These are phyloP conservation scores for Amphipyra berbera DNA, from an alignment of 2,888 invertebrate genomes.

Conservation along the genomic window DNA sequence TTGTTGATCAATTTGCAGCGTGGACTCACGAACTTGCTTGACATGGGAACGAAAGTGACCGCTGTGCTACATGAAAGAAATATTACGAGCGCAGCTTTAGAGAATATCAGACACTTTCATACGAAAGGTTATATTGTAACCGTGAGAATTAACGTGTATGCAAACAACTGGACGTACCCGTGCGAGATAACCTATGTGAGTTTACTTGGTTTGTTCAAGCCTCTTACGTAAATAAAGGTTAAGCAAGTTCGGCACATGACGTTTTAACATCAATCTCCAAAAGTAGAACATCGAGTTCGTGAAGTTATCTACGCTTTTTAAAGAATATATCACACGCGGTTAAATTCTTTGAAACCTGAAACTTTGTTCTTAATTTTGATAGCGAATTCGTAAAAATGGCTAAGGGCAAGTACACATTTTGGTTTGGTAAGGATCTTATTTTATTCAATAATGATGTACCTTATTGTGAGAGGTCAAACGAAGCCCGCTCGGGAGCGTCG, in stretches of 20 bases:
- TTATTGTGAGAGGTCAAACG: not conserved
- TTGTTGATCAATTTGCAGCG: slow-evolving; percentile 68
- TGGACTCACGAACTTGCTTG: slow-evolving; percentile 63
- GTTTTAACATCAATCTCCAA: slow-evolving; percentile 20
- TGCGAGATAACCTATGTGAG: slow-evolving; percentile 63
- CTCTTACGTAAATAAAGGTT: slow-evolving; percentile 83
- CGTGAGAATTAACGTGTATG: slow-evolving; percentile 80
- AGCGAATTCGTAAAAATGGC: too few species aligned
- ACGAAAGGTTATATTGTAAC: slow-evolving; percentile 74
- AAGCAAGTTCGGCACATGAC: slow-evolving; percentile 46
- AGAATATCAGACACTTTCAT: slow-evolving; percentile 75
- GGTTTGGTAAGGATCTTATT: not conserved
- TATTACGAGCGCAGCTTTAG: slow-evolving; percentile 64
- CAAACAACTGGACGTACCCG: slow-evolving; percentile 68
- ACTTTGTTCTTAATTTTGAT: too few species aligned
- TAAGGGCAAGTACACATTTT: too few species aligned
- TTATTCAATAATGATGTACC: not conserved
- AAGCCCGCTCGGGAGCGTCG: not conserved
- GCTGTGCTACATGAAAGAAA: slow-evolving; percentile 58
- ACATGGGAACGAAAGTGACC: slow-evolving; percentile 72
- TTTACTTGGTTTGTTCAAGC: slow-evolving; percentile 77
- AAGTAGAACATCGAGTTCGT: slow-evolving; percentile 19
- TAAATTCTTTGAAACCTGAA: not conserved
- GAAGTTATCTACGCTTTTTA: slow-evolving; percentile 10
- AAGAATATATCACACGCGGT: not conserved